Evolutionary conservation across 2,113 vertebrate genomes (phyloP), one percentile per base, ranked within the genome.

Genomic region (Xiphophorus couchianus): DNA sequence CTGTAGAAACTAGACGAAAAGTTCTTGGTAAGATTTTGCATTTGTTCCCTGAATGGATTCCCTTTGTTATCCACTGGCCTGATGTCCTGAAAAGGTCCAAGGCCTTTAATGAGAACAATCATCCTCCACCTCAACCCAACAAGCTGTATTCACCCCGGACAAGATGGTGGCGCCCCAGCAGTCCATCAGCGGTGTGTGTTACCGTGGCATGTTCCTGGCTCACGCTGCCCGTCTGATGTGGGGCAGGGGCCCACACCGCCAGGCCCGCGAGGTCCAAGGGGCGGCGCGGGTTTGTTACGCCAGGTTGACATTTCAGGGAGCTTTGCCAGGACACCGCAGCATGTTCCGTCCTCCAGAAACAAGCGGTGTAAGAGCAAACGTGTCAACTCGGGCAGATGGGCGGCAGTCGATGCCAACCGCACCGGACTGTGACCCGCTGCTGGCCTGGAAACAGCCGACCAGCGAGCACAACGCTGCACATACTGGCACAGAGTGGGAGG

Each of bases 351-450:
- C 44, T 48, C 44, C 44, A 5, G 44, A 48, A 37, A 48, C 44
- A 48, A 48, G 92, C 71, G 91, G 81, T 76, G 83, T 85, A 93
- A 92, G 91, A 91, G 88, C 82, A 15, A 88, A 90, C 60, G 77
- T 84, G 84, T 89, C 85, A 87, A 83, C 89, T 80, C 82, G 39
- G 93, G 90, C 94, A 94, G 93, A 92, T 94, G 94, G 94, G 88
- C 91, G 80, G 78, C 78, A 69, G 63, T 87, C 81, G 67, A 86
- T 88, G 92, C 90, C 92, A 93, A 83, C 90, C 70, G 83, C 90
- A 80, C 86, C 88, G 91, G 90, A 92, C 86, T 84, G 75, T 61
- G 80, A 90, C 83, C 70, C 88, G 91, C 86, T 91, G 66, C 88
- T 93, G 90, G 89, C 89, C 89, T 87, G 84, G 87, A 88, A 81